Evolutionary conservation across 2,113 vertebrate species (phyloP).

Genomic region (Psammodynastes pulverulentus): DNA sequence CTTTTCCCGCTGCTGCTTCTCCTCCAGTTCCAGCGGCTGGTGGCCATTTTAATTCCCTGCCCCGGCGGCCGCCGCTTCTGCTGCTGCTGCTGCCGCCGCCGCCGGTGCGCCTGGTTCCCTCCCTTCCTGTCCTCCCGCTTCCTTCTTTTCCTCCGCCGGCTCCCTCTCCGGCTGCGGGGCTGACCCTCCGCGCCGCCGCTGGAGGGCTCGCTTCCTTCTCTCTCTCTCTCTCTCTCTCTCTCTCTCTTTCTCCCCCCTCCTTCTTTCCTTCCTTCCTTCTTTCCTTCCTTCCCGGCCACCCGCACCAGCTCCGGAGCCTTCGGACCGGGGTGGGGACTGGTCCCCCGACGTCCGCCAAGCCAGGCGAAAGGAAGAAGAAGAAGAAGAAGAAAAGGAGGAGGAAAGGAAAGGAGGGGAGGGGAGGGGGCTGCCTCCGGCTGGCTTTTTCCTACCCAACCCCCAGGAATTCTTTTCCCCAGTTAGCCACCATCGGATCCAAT

Average conservation of each 20-base stretch:
- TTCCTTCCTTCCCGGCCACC: neutral
- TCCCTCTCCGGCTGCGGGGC: neutral
- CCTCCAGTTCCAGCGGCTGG: conserved; percentile 55
- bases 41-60: conserved; percentile 71
- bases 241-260: too few species aligned
- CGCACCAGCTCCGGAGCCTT: neutral
- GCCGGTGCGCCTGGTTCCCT: neutral
- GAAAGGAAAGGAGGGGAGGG: too few species aligned
- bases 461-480: neutral
- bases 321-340: neutral
- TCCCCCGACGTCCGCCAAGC: neutral
- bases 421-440: neutral
- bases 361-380: neutral
- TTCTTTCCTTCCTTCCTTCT: too few species aligned
- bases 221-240: conserved; percentile 34
- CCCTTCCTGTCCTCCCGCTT: neutral
- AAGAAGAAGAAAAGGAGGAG: neutral
- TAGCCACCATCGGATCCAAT: neutral
- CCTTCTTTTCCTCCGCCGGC: neutral
- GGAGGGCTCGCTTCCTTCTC: conserved; percentile 43
- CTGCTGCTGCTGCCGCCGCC: conserved; percentile 31
- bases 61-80: conserved; percentile 34
- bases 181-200: neutral
- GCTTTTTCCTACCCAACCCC: neutral
- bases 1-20: neutral